These are phyloP conservation scores for Pollenia labialis DNA, from an alignment of 2,888 invertebrate genomes.

Conservation along the genomic window DNA sequence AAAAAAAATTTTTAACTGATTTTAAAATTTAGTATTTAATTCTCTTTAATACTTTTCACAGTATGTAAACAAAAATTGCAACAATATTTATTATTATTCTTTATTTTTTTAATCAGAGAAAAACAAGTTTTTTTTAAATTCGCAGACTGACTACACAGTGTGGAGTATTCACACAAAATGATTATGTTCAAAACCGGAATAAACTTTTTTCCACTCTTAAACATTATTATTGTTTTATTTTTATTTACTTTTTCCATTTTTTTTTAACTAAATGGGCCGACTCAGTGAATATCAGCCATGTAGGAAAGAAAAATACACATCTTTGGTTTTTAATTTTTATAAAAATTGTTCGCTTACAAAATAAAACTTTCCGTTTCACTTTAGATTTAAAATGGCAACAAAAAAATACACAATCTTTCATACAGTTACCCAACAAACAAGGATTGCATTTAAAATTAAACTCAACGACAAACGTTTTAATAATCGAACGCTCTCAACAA, in stretches of 20 bases:
- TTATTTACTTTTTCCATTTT: slow-evolving; percentile 31
- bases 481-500: no score
- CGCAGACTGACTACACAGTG: not conserved
- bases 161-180: slow-evolving; percentile 31
- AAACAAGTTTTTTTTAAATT: slow-evolving; percentile 45
- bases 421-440: no score
- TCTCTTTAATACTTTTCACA: not conserved
- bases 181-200: slow-evolving; percentile 64
- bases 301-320: slow-evolving; percentile 32
- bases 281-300: not conserved
- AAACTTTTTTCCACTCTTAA: slow-evolving; percentile 39
- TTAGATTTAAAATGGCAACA: slow-evolving; percentile 13
- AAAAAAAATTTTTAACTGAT: no score
- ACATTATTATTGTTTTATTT: slow-evolving; percentile 9
- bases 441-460: no score
- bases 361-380: slow-evolving; percentile 56
- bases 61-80: not conserved
- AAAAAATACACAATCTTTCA: not conserved
- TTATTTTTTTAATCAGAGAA: not conserved
- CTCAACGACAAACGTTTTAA: no score
- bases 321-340: slow-evolving; percentile 30
- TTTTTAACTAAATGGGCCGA: slow-evolving; percentile 26
- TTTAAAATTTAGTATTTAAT: no score
- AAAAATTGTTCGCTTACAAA: slow-evolving; percentile 14
- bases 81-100: not conserved